These are phyloP conservation scores for Epiblema foenella DNA, from an alignment of 2,888 invertebrate species.

Conservation along the genomic window DNA sequence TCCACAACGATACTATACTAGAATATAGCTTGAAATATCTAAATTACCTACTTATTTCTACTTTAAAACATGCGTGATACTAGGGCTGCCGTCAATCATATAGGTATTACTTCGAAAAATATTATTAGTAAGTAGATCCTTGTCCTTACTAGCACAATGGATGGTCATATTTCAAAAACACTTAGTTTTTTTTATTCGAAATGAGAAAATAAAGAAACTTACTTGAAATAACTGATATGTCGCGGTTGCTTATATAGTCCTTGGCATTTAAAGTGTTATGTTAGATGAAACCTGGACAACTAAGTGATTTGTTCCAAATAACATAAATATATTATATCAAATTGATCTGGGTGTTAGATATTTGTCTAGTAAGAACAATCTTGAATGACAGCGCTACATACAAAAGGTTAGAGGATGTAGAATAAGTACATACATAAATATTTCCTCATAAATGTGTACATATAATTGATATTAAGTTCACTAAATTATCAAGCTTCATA, in stretches of 20 bases:
- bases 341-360: too few relatives aligned
- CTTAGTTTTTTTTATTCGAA: too few relatives aligned
- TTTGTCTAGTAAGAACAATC: too few relatives aligned
- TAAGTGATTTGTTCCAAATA: too few relatives aligned
- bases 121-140: neutral
- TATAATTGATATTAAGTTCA: conserved; percentile 16
- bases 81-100: neutral
- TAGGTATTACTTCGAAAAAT: too few relatives aligned
- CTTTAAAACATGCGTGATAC: neutral
- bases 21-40: neutral
- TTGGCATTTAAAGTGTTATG: too few relatives aligned
- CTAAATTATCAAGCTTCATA: conserved; percentile 29
- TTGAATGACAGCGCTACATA: conserved; percentile 37
- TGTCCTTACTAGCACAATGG: neutral
- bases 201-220: too few relatives aligned
- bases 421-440: conserved; percentile 50
- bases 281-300: too few relatives aligned
- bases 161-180: neutral
- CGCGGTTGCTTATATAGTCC: too few relatives aligned
- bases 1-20: neutral
- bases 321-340: too few relatives aligned
- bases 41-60: neutral
- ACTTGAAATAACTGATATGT: too few relatives aligned
- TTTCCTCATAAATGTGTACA: conserved; percentile 45
- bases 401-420: conserved; percentile 79